Conservation (phyloP, 2,888 invertebrate species). For the Cryptocephalus moraei region DNA sequence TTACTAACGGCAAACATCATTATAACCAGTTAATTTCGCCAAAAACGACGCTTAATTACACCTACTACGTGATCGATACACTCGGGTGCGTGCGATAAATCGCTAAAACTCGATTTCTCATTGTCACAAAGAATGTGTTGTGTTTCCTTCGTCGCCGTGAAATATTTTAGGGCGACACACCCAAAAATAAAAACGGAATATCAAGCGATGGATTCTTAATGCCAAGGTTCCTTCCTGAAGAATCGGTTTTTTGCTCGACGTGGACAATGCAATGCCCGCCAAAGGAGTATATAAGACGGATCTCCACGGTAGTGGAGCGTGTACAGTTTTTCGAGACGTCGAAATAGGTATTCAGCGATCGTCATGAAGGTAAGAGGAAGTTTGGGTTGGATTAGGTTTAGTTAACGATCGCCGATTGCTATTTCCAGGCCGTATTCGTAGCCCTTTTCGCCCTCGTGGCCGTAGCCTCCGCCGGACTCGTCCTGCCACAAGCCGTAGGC, state of each 20-base stretch:
- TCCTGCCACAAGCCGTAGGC: constrained; percentile 9
- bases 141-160: too few species aligned
- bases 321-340: constrained; percentile 21
- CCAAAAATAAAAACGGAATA: too few species aligned
- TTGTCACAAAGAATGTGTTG: too few species aligned
- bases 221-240: constrained; percentile 11
- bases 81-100: too few species aligned
- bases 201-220: constrained; percentile 2
- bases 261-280: constrained; percentile 7
- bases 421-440: constrained; percentile 21
- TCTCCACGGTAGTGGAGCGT: constrained; percentile 1
- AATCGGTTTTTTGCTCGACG: constrained; percentile 5
- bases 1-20: too few species aligned
- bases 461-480: constrained; percentile 24
- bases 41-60: too few species aligned
- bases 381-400: too few species aligned
- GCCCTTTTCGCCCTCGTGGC: constrained; percentile 30
- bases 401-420: background rate
- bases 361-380: constrained; percentile 18
- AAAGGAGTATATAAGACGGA: constrained; percentile 11
- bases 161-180: too few species aligned
- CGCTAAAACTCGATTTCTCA: too few species aligned
- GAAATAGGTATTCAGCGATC: constrained; percentile 17
- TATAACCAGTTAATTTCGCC: too few species aligned
- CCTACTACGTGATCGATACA: too few species aligned